Percentiles rank a stretch among this genome's conserved stretches.
Conservation (phyloP, 2,888 invertebrate species). For the Nomada ruficornis region DNA sequence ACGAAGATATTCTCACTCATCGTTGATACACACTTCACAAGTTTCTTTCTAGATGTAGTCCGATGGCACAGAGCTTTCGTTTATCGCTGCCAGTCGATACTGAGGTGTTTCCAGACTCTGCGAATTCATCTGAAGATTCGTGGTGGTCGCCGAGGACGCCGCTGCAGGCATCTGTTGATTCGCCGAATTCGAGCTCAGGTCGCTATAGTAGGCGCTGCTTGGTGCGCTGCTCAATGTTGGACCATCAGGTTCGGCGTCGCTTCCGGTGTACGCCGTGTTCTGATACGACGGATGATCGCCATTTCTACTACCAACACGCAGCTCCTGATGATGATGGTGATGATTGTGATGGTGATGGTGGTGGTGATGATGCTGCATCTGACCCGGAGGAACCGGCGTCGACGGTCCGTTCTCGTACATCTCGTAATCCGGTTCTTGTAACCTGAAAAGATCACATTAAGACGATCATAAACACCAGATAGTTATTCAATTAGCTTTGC, state of each 20-base stretch:
- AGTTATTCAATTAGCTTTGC: constrained; percentile 1
- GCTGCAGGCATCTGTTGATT: constrained; percentile 76
- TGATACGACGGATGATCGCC: constrained; percentile 87
- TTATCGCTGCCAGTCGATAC: constrained; percentile 82
- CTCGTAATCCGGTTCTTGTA: constrained; percentile 83
- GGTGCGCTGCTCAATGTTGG: constrained; percentile 86
- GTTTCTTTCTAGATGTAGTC: constrained; percentile 78
- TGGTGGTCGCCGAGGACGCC: constrained; percentile 57
- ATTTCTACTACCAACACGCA: constrained; percentile 71
- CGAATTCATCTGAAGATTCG: constrained; percentile 67
- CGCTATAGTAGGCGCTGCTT: constrained; percentile 91
- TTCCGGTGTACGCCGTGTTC: constrained; percentile 88
- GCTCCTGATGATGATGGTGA: constrained; percentile 75
- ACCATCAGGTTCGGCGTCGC: constrained; percentile 86
- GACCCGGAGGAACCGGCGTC: constrained; percentile 76
- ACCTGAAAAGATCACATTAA: constrained; percentile 71
- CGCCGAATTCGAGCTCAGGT: constrained; percentile 85
- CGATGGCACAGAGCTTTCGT: constrained; percentile 81
- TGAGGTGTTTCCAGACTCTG: constrained; percentile 74
- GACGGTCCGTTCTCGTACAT: constrained; percentile 83
- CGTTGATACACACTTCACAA: neutral
- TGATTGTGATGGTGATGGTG: constrained; percentile 76
- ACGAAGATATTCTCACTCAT: neutral
- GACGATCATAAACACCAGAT: constrained; percentile 6
- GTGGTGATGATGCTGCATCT: constrained; percentile 73